Evolutionary conservation across 2,113 vertebrate genomes (phyloP), one percentile per base, ranked within the genome.

Genomic region (Oncorhynchus gorbuscha): DNA sequence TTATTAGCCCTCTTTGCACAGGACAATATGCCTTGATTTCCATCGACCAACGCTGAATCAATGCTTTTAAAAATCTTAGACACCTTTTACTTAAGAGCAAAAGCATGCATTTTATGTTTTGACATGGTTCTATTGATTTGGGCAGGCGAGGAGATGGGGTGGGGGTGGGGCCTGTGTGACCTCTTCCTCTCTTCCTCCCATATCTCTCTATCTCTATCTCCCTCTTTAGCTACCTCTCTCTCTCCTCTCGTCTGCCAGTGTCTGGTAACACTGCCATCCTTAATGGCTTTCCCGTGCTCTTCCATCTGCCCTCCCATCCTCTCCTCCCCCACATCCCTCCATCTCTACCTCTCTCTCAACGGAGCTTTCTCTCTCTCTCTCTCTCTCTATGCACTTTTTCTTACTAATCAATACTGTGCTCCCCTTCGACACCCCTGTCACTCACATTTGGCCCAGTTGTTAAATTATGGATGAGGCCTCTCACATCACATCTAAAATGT

Each of bases 31-130:
- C 93, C 92, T 94, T 93, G 93, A 96, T 96, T 96, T 95, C 89
- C 92, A 97, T 96, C 93, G 96, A 97, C 95, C 94, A 85, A 87
- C 93, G 90, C 81, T 51, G 88, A 96, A 97, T 97, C 96, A 94
- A 98, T 97, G 96, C 96, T 98, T 98, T 98, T 96, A 98, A 97
- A 97, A 97, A 96, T 95, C 95, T 96, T 94, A 94, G 93, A 94
- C 95, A 94, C 95, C 95, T 97, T 97, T 97, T 96, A 95, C 94
- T 96, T 97, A 97, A 98, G 95, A 97, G 96, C 94, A 96, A 94
- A 96, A 96, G 94, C 96, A 95, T 95, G 95, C 96, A 95, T 97
- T 96, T 97, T 96, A 94, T 95, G 95, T 97, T 97, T 96, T 97
- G 96, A 97, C 96, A 96, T 94, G 94, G 93, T 94, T 84, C 88